Evolutionary conservation across 1,140 invertebrate genomes (phyloP).

Genomic region (Tetragonula clypearis): DNA sequence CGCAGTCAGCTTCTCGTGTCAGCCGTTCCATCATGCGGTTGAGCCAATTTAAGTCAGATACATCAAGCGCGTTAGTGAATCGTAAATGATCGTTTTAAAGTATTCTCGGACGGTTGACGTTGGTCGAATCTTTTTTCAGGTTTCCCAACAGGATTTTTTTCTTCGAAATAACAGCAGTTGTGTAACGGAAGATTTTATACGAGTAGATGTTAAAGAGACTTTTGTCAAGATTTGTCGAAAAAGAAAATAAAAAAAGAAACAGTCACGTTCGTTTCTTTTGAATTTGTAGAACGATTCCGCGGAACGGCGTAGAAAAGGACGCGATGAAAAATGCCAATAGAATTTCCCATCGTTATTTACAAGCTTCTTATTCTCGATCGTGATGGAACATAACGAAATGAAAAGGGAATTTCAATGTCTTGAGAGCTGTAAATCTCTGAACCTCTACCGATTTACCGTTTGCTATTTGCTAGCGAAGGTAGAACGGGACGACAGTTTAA

Average conservation of each 20-base stretch:
- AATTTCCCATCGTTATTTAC: not conserved
- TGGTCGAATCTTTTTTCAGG: not conserved
- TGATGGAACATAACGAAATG: too few species aligned
- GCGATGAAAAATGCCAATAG: not conserved
- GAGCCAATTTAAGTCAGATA: slow-evolving; percentile 3
- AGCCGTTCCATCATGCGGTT: not conserved
- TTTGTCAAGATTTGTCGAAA: too few species aligned
- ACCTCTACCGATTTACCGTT: too few species aligned
- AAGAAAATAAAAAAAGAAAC: too few species aligned
- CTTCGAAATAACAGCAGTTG: too few species aligned
- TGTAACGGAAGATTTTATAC: too few species aligned
- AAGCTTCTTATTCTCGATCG: not conserved
- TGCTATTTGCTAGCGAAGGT: too few species aligned
- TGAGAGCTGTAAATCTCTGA: too few species aligned
- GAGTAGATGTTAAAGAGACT: too few species aligned
- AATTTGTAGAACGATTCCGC: not conserved
- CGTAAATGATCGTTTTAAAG: not conserved
- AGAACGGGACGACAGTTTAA: too few species aligned
- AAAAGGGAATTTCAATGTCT: too few species aligned
- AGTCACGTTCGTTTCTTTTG: not conserved
- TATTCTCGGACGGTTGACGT: not conserved
- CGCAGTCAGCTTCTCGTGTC: not conserved
- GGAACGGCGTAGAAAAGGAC: not conserved
- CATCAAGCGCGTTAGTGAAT: not conserved
- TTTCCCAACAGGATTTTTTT: too few species aligned